Evolutionary conservation across 2,797 vertebrate genomes (phyloP).

Genomic region (Enteromius radiatus): DNA sequence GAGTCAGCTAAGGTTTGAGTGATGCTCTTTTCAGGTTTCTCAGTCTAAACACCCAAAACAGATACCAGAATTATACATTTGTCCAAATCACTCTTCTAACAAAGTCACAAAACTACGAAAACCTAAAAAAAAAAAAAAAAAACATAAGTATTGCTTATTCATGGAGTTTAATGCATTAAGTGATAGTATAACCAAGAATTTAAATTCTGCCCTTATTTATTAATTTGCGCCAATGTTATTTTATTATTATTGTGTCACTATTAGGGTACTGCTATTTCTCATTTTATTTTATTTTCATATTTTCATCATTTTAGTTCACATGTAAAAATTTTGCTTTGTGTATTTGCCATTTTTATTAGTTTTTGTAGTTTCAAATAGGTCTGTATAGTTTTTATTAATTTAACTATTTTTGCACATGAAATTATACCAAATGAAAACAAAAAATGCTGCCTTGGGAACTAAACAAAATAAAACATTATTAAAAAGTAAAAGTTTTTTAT

Average conservation of each 20-base stretch:
- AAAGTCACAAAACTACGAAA: neutral
- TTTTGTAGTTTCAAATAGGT: neutral
- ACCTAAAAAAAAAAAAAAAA: neutral
- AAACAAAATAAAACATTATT: neutral
- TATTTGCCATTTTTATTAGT: neutral
- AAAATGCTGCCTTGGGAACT: neutral
- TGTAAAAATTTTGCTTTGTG: too few species aligned
- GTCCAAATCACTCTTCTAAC: neutral
- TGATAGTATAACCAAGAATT: neutral
- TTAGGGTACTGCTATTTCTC: neutral
- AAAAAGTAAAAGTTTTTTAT: neutral
- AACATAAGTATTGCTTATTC: neutral
- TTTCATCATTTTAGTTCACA: too few species aligned
- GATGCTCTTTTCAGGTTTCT: slow-evolving; percentile 75
- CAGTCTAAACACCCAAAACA: slow-evolving; percentile 72
- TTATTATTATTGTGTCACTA: neutral
- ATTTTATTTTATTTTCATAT: neutral
- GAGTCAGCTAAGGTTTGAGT: slow-evolving; percentile 70
- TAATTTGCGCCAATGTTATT: neutral
- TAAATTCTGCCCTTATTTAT: neutral
- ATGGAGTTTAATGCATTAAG: neutral
- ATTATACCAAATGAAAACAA: neutral
- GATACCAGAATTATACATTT: neutral
- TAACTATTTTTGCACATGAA: neutral
- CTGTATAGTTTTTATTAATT: neutral